Base-by-base conservation (phyloP, 2,888 invertebrate genomes). In the Nephrocerus scutellatus region DNA sequence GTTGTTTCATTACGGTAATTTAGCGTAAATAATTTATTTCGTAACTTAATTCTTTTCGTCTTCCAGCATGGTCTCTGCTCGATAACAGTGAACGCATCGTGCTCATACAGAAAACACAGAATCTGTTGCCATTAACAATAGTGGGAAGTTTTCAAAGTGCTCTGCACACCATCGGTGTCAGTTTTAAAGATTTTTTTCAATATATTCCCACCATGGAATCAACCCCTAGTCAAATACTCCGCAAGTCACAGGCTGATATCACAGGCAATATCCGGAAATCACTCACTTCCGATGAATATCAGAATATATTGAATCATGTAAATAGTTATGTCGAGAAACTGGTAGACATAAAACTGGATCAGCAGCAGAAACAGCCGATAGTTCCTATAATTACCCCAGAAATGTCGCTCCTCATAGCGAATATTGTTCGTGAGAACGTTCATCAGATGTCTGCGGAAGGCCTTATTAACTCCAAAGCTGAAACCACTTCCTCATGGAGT, bases 81-180 rank as follows among this genome's bases (percentile, higher is more conserved):
- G 57, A 57, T 19, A 55, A 55, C 26, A 57, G 64, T 52, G 69
- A 71, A 66, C 74, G 74, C 59, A 25, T 52, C 13, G 39, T 34
- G n/a, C 48, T 54, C 24, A 28, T 59, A 15, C 55, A 56, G 34
- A 50, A 51, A 25, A 37, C 48, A 1, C 52, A 60, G 36, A 49
- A 57, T 12, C 32, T 64, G 39, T 36, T 65, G 42, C 63, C 63
- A 8, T 43, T 60, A 35, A 60, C 65, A 0, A 21, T 63, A n/a
- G 39, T 55, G 20, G 59, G 59, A 30, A 49, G 57, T 4, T 24
- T 62, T 16, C 53, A 52, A 23, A 50, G 49, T 43, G 51, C 21
- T 14, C 35, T 57, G 4, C 39, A 37, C 12, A 45, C 44, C 13
- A 52, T 52, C 10, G 49, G 55, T 12, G 46, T 48, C 31, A 38